These are phyloP conservation scores for Cuculus canorus DNA, from an alignment of 2,797 vertebrate genomes.

Conservation along the genomic window DNA sequence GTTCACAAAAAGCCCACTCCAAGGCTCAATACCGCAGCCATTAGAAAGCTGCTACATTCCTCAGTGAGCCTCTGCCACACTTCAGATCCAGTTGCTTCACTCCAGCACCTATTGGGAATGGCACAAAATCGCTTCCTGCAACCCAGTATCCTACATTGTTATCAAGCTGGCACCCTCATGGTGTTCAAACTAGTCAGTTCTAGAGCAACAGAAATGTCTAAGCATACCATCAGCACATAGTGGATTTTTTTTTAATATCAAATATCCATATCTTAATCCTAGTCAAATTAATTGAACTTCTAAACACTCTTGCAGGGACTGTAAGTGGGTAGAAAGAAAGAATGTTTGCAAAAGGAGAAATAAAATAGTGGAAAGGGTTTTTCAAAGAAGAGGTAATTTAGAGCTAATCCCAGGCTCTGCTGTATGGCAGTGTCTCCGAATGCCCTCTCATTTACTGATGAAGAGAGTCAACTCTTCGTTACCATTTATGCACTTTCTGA, in stretches of 20 bases:
- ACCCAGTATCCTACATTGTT: neutral
- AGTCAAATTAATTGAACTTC: neutral
- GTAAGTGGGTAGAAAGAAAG: neutral
- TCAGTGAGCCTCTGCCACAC: neutral
- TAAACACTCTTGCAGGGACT: neutral
- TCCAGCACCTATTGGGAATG: neutral
- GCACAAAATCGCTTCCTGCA: neutral
- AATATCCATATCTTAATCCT: neutral
- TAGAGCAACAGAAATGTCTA: neutral
- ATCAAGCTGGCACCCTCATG: neutral
- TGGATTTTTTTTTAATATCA: neutral
- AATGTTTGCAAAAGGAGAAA: neutral
- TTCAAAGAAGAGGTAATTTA: neutral
- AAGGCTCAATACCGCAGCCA: neutral
- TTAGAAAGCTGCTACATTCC: neutral
- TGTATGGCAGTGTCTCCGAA: neutral
- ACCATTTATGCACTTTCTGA: neutral
- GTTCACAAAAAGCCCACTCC: neutral
- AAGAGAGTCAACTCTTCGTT: neutral
- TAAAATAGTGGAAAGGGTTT: neutral
- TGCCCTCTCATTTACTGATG: neutral
- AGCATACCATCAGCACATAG: fast-evolving
- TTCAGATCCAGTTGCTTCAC: neutral
- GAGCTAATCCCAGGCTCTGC: neutral
- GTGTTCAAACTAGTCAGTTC: neutral